phyloP scores from a whole-genome alignment of 2,888 invertebrate genomes.

The Rhingia rostrata region DNA sequence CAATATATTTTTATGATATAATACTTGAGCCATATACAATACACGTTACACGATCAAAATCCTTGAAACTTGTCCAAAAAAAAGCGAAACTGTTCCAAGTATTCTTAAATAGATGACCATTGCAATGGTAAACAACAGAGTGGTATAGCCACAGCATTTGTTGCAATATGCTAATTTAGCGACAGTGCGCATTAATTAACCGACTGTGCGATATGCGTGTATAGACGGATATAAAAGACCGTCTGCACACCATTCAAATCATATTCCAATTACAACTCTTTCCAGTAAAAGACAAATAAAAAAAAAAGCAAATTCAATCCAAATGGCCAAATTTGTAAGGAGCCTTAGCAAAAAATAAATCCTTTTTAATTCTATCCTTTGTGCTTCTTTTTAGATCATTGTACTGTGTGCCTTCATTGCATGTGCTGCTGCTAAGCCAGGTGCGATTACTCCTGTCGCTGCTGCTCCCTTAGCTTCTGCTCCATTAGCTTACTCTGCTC shows the following conservation, averaged over 20 bases:
- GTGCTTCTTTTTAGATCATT: no score
- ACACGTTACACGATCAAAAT: constrained; percentile 8
- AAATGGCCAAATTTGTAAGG: no score
- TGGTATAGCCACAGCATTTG: constrained; percentile 13
- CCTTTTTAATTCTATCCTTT: no score
- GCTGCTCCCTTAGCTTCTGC: no score
- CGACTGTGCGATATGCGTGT: constrained; percentile 20
- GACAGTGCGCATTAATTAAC: constrained; percentile 12
- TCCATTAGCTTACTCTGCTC: no score
- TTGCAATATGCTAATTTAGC: constrained; percentile 23
- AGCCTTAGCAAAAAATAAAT: no score
- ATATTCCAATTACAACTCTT: constrained; percentile 43
- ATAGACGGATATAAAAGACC: constrained; percentile 53
- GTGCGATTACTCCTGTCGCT: no score
- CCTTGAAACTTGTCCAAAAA: constrained; percentile 66
- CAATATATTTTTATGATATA: no score
- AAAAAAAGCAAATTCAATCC: background rate
- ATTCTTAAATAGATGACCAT: constrained; percentile 13
- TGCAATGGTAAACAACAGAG: constrained; percentile 7
- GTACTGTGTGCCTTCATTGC: no score
- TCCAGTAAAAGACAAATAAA: constrained; percentile 15
- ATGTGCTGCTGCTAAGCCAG: no score
- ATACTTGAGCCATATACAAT: no score
- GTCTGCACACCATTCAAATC: background rate
- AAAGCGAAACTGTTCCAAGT: constrained; percentile 32